Evolutionary conservation across 2,888 invertebrate species (phyloP), one percentile per base, ranked within the genome.

Genomic region (Spisula solida): DNA sequence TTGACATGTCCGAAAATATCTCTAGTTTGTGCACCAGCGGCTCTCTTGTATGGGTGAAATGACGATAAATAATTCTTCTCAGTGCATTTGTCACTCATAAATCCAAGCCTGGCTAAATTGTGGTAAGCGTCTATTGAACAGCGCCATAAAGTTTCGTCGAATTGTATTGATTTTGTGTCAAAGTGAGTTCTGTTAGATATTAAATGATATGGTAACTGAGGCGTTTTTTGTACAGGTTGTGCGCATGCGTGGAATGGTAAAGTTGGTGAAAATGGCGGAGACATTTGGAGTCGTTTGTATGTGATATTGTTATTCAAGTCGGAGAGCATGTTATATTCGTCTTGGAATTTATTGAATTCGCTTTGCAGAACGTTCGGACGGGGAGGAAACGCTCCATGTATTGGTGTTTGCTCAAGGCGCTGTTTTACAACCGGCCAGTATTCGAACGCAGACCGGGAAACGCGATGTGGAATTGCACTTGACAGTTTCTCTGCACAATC

Each of bases 391-490:
- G 88, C 81, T 20, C 31, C 55, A 34, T 87, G 82, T 29, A 75
- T 75, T 78, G 87, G 51, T 48, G 81, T 51, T 55, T 78, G 47
- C 75, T 81, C 29, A 25, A 81, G 47, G 0, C 90, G 87, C 10
- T 87, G 82, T 47, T 90, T 90, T 1, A 90, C 87, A 18, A 80
- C 47, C 16, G 87, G 48, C 90, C 90, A 90, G 41, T 90, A 80
- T 66, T 90, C 90, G 47, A 90, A 90, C 20, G 90, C 90, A 20
- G 90, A 90, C 81, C 41, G 56, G 2, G 60, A 60, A n/a, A 14
- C n/a, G n/a, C 25, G 20, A 60, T 60, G 60, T n/a, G 60, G n/a
- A 16, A 82, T n/a, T 47, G 60, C 48, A 29, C 83, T 75, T 18
- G 80, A 78, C 48, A 60, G 78, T 25, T 41, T 56, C 6, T 89